Percentiles rank a stretch among this genome's conserved stretches.
Conservation (phyloP, 2,113 vertebrate species). For the Carettochelys insculpta region DNA sequence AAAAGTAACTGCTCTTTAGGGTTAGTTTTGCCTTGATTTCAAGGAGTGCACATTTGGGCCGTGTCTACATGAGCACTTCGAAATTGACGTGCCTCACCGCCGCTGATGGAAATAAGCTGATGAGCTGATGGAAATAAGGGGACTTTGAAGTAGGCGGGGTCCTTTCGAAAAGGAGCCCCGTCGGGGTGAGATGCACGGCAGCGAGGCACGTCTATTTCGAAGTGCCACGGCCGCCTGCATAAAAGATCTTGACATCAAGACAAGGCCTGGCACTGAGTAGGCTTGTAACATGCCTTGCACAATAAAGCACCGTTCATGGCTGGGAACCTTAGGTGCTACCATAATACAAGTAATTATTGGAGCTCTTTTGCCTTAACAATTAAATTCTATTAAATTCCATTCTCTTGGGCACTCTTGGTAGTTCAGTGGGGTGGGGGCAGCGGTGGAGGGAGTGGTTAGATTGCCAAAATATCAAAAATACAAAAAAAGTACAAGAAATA, state of each 20-base stretch:
- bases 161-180: too few species aligned
- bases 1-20: neutral
- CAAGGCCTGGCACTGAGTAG: neutral
- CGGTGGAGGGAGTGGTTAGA: too few species aligned
- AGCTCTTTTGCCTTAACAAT: neutral
- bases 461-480: neutral
- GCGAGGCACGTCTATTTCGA: too few species aligned
- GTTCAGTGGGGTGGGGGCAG: neutral
- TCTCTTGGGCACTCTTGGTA: neutral
- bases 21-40: neutral
- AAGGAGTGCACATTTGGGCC: neutral
- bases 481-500: neutral
- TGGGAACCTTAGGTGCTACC: neutral
- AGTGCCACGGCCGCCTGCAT: too few species aligned
- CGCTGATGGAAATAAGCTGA: too few species aligned
- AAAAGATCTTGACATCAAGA: neutral
- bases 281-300: neutral
- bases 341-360: conserved; percentile 2
- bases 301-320: too few species aligned
- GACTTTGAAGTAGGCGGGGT: too few species aligned
- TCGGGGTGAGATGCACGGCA: too few species aligned
- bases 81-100: too few species aligned
- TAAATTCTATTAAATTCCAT: conserved; percentile 15
- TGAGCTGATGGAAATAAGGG: too few species aligned
- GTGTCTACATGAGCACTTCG: too few species aligned